These are phyloP conservation scores for Pemphredon lugubris DNA, from an alignment of 2,888 invertebrate species.

Conservation along the genomic window DNA sequence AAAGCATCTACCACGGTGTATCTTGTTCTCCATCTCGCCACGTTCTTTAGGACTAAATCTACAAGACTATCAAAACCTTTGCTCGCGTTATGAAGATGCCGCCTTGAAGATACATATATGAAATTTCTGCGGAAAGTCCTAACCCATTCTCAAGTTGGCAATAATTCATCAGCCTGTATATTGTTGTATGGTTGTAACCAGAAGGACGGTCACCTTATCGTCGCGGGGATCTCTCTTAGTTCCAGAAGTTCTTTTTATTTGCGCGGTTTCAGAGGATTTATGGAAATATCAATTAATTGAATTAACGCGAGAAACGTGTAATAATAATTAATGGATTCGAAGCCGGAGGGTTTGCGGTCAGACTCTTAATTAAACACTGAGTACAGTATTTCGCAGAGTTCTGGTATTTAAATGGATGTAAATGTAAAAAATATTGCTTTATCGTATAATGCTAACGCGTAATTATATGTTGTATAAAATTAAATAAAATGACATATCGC, in stretches of 20 bases:
- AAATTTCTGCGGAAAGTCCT: slow-evolving; percentile 58
- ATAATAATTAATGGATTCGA: too few relatives aligned
- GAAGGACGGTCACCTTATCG: slow-evolving; percentile 43
- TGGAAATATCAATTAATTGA: too few relatives aligned
- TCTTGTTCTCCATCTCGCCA: slow-evolving; percentile 63
- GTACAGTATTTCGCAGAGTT: too few relatives aligned
- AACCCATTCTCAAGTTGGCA: slow-evolving; percentile 53
- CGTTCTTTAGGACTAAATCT: slow-evolving; percentile 57
- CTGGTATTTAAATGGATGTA: too few relatives aligned
- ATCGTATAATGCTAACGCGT: too few relatives aligned
- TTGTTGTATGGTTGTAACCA: slow-evolving; percentile 43
- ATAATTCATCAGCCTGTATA: slow-evolving; percentile 58
- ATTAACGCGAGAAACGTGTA: too few relatives aligned
- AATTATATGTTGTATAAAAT: too few relatives aligned
- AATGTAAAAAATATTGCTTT: too few relatives aligned
- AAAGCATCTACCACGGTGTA: slow-evolving; percentile 59
- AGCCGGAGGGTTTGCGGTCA: too few relatives aligned
- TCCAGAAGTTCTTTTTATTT: slow-evolving; percentile 13
- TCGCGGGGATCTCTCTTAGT: slow-evolving; percentile 37
- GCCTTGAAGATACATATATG: slow-evolving; percentile 63
- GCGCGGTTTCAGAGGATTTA: background rate
- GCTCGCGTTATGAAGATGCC: slow-evolving; percentile 65
- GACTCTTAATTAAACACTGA: too few relatives aligned
- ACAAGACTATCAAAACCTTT: slow-evolving; percentile 66
- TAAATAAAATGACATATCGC: too few relatives aligned